Evolutionary conservation across 2,888 invertebrate genomes (phyloP).

Genomic region (Rosalia funebris): DNA sequence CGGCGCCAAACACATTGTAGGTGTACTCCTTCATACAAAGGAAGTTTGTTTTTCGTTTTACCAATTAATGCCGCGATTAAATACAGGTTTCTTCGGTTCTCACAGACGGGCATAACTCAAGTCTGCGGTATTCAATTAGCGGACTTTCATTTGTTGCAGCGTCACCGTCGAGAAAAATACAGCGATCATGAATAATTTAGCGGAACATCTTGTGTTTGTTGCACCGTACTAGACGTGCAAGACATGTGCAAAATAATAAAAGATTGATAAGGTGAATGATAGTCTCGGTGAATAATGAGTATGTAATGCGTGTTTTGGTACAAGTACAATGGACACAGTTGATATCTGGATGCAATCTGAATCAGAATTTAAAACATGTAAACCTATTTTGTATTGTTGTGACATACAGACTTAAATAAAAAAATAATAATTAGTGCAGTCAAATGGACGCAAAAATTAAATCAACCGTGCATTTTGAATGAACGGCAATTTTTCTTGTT

Average conservation of each 20-base stretch:
- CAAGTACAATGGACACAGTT: too few species aligned
- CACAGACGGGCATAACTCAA: slow-evolving; percentile 6
- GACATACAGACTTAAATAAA: too few species aligned
- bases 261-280: neutral
- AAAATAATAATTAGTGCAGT: too few species aligned
- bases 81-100: slow-evolving; percentile 15
- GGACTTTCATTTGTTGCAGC: slow-evolving; percentile 4
- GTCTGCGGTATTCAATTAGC: slow-evolving; percentile 10
- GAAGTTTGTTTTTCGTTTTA: slow-evolving; percentile 19
- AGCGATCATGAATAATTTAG: neutral
- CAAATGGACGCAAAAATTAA: too few species aligned
- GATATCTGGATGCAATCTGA: too few species aligned
- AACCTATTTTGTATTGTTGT: too few species aligned
- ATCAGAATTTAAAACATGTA: too few species aligned
- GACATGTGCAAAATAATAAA: neutral
- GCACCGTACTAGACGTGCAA: neutral
- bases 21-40: slow-evolving; percentile 9
- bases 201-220: neutral
- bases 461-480: too few species aligned
- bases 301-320: too few species aligned
- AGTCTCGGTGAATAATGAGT: too few species aligned
- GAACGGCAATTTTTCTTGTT: too few species aligned
- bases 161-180: slow-evolving; percentile 6
- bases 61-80: slow-evolving; percentile 5
- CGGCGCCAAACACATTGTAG: slow-evolving; percentile 20